Evolutionary conservation across 1,140 invertebrate genomes (phyloP).

Genomic region (Musca vetustissima): DNA sequence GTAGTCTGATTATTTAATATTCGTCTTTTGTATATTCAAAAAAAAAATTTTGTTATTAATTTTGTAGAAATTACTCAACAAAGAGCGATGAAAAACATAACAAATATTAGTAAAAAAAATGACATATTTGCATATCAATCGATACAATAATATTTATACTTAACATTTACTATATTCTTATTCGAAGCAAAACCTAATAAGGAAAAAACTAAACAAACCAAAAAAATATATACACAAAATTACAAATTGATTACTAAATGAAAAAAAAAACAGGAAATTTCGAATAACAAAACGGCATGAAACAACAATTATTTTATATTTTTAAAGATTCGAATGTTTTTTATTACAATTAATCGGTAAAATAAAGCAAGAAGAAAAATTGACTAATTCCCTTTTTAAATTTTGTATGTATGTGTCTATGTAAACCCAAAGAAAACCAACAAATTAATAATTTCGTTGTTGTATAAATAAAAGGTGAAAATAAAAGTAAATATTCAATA

Average conservation of each 20-base stretch:
- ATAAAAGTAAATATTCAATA: no score
- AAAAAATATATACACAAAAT: conserved; percentile 5
- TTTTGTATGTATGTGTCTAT: conserved; percentile 14
- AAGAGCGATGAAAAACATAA: not conserved
- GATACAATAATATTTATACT: conserved; percentile 28
- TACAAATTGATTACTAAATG: conserved; percentile 4
- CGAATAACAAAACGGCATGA: not conserved
- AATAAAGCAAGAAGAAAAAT: not conserved
- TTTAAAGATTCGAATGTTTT: conserved; percentile 2
- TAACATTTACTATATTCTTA: conserved; percentile 6
- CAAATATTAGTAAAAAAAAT: conserved; percentile 5
- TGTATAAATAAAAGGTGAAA: not conserved
- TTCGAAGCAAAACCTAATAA: conserved; percentile 3
- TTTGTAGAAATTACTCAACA: not conserved
- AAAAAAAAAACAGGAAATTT: not conserved
- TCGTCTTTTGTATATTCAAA: not conserved
- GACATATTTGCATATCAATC: conserved; percentile 27
- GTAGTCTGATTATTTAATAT: conserved; percentile 18
- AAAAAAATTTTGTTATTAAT: no score
- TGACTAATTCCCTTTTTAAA: not conserved
- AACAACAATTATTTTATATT: not conserved
- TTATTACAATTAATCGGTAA: conserved; percentile 19
- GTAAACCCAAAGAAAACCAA: not conserved
- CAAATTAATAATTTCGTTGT: conserved; percentile 4
- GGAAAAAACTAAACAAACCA: not conserved